phyloP scores from a whole-genome alignment of 1,140 invertebrate species.

The Drosophila gunungcola region DNA sequence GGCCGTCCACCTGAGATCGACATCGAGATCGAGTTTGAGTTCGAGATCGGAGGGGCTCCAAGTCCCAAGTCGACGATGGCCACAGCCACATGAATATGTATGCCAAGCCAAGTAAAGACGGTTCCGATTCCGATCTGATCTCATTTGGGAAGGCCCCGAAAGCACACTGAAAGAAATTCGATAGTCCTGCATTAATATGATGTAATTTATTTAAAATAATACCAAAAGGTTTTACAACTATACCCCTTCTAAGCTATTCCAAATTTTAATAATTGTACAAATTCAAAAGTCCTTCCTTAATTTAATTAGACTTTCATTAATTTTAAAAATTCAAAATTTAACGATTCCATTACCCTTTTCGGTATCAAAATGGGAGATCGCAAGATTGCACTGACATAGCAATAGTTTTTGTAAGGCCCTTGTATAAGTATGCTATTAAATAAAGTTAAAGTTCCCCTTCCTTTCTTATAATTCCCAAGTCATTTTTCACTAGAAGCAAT shows the following conservation, averaged over 20 bases:
- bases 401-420: too few relatives aligned
- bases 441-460: too few relatives aligned
- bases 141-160: slow-evolving; percentile 16
- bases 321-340: too few relatives aligned
- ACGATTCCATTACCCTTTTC: too few relatives aligned
- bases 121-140: slow-evolving; percentile 38
- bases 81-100: slow-evolving; percentile 42
- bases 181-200: slow-evolving; percentile 1
- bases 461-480: slow-evolving; percentile 1
- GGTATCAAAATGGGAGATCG: too few relatives aligned
- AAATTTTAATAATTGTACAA: too few relatives aligned
- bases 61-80: slow-evolving; percentile 34
- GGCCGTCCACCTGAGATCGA: slow-evolving; percentile 36
- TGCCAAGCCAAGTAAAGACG: slow-evolving; percentile 28
- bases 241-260: too few relatives aligned
- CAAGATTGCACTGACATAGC: too few relatives aligned
- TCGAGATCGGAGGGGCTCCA: slow-evolving; percentile 28
- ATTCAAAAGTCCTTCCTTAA: too few relatives aligned
- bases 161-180: slow-evolving; percentile 25
- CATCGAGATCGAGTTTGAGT: slow-evolving; percentile 11
- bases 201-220: neutral
- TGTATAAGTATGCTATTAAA: neutral
- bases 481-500: neutral
- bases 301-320: too few relatives aligned
- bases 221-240: too few relatives aligned